Percentiles rank a stretch among this genome's conserved stretches.
Evolutionary conservation across 1,140 invertebrate genomes (phyloP).

Genomic region (Trichonephila clavipes): DNA sequence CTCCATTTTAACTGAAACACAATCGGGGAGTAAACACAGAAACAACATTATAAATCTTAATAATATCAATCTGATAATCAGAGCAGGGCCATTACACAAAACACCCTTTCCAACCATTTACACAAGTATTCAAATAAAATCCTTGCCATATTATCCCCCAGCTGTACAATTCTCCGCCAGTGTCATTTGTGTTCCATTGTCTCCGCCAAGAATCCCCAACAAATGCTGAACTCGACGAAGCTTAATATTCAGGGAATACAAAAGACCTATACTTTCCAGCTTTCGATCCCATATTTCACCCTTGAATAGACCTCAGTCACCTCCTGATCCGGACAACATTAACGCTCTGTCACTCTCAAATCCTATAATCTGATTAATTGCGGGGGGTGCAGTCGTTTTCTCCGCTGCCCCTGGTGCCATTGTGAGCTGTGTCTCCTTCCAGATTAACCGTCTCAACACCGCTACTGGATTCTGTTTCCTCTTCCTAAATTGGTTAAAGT

Average conservation of each 20-base stretch:
- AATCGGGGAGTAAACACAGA: neutral
- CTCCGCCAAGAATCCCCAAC: neutral
- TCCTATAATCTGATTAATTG: constrained; percentile 8
- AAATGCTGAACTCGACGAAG: neutral
- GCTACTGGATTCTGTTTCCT: neutral
- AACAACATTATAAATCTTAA: neutral
- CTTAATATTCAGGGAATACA: neutral
- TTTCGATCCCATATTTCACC: constrained; percentile 25
- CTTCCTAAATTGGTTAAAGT: neutral
- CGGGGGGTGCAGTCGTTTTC: neutral
- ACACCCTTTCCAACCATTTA: neutral
- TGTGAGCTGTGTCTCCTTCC: neutral
- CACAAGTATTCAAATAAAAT: neutral
- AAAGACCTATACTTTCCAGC: constrained; percentile 9
- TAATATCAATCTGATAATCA: neutral
- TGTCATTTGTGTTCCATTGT: neutral
- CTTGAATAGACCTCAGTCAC: neutral
- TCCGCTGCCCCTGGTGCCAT: neutral
- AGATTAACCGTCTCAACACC: neutral
- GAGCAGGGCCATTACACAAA: neutral
- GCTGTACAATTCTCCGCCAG: neutral
- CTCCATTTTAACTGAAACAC: too few relatives aligned
- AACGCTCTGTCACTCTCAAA: constrained; percentile 9
- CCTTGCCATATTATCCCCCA: neutral
- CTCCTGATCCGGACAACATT: neutral